phyloP scores from a whole-genome alignment of 2,888 invertebrate species.

The Drosophila nigricruria region DNA sequence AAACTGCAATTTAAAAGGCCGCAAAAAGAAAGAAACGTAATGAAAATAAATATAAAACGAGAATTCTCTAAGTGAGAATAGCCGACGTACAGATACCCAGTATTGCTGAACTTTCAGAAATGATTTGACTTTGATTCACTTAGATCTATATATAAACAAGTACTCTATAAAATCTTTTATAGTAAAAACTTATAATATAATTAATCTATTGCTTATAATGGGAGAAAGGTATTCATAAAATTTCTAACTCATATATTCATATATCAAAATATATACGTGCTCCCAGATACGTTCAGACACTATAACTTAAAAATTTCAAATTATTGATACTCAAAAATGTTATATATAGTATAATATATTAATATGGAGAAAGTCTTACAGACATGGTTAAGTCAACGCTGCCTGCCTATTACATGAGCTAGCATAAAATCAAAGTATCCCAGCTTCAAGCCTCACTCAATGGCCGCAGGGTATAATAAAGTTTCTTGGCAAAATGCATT shows the following conservation, averaged over 20 bases:
- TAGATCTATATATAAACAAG: too few species aligned
- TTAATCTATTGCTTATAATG: too few species aligned
- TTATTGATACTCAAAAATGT: not conserved
- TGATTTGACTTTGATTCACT: too few species aligned
- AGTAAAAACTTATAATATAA: too few species aligned
- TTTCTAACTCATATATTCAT: too few species aligned
- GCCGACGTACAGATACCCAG: not conserved
- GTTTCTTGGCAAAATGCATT: constrained; percentile 78
- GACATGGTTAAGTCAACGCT: not conserved
- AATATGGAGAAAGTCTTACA: not conserved
- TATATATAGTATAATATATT: not conserved
- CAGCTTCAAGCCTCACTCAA: not conserved
- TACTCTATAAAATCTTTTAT: too few species aligned
- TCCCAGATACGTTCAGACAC: not conserved
- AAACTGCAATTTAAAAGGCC: constrained; percentile 60
- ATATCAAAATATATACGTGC: too few species aligned
- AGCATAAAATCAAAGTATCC: not conserved
- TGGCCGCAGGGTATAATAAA: constrained; percentile 9
- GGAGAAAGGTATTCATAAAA: too few species aligned
- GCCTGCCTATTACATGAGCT: not conserved
- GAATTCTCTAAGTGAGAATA: too few species aligned
- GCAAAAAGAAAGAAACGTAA: constrained; percentile 14
- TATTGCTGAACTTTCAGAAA: not conserved
- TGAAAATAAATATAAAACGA: constrained; percentile 21
- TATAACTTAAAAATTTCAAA: too few species aligned